Evolutionary conservation across 2,888 invertebrate species (phyloP).

Genomic region (Andrena fulva): DNA sequence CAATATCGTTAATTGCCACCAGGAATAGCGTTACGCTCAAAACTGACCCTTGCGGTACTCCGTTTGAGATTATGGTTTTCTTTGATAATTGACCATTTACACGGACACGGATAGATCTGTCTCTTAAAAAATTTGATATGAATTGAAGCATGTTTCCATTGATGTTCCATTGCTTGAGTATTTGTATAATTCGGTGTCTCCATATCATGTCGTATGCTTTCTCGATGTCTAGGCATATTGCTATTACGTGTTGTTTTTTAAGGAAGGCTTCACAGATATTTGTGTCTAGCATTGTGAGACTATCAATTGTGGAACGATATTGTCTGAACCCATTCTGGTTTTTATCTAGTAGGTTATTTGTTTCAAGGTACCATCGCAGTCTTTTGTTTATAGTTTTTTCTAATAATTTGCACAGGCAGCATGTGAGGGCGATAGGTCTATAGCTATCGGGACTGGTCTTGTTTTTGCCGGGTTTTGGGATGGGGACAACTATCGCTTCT

Average conservation of each 20-base stretch:
- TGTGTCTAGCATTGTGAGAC: background rate
- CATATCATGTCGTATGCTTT: background rate
- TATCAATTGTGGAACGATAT: background rate
- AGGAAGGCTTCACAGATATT: background rate
- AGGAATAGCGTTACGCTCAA: background rate
- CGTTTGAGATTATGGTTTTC: background rate
- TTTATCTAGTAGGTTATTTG: background rate
- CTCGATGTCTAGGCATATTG: background rate
- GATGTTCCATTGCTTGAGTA: background rate
- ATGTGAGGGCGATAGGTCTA: background rate
- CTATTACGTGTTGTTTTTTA: no score
- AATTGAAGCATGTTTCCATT: background rate
- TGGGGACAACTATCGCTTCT: background rate
- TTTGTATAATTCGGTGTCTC: background rate
- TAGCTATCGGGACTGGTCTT: background rate
- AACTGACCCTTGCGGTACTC: background rate
- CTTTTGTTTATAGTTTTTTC: background rate
- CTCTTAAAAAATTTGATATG: conserved; percentile 1
- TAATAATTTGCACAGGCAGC: background rate
- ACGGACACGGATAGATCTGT: background rate
- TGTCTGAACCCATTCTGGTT: conserved; percentile 3
- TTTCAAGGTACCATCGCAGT: background rate
- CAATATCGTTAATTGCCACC: background rate
- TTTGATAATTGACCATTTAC: background rate
- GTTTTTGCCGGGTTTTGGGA: background rate